A percentile compares a stretch with the other conserved stretches of the same genome.
These are phyloP conservation scores for Sipha maydis DNA, from an alignment of 2,888 invertebrate species.

Conservation along the genomic window DNA sequence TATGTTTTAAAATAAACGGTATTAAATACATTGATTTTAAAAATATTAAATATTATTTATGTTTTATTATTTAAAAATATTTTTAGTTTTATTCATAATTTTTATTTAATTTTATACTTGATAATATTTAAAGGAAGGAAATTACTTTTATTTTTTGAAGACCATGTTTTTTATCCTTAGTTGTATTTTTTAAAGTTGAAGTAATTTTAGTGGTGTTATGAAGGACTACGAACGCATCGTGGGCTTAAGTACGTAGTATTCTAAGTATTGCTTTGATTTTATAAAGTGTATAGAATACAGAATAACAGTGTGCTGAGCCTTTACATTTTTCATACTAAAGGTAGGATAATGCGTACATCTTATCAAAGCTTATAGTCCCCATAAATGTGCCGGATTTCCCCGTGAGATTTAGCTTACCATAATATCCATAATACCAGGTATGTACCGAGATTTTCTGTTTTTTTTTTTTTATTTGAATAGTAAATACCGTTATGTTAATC, in stretches of 20 bases:
- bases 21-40: too few relatives aligned
- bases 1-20: too few relatives aligned
- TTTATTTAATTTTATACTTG: too few relatives aligned
- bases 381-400: constrained; percentile 15
- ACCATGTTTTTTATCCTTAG: too few relatives aligned
- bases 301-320: neutral
- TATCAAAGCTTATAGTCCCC: constrained; percentile 41
- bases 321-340: constrained; percentile 30
- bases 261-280: constrained; percentile 30
- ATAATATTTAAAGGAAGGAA: too few relatives aligned
- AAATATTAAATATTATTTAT: too few relatives aligned
- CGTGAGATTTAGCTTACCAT: constrained; percentile 14
- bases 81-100: too few relatives aligned
- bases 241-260: neutral
- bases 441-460: neutral
- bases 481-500: constrained; percentile 47
- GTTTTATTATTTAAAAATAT: too few relatives aligned
- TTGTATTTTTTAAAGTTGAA: neutral
- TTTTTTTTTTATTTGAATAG: neutral
- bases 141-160: too few relatives aligned
- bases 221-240: neutral
- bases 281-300: neutral
- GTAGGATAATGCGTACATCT: constrained; percentile 30
- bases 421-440: constrained; percentile 1
- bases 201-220: neutral